Base-by-base conservation (phyloP, 2,888 invertebrate genomes). In the Tridacna crocea region DNA sequence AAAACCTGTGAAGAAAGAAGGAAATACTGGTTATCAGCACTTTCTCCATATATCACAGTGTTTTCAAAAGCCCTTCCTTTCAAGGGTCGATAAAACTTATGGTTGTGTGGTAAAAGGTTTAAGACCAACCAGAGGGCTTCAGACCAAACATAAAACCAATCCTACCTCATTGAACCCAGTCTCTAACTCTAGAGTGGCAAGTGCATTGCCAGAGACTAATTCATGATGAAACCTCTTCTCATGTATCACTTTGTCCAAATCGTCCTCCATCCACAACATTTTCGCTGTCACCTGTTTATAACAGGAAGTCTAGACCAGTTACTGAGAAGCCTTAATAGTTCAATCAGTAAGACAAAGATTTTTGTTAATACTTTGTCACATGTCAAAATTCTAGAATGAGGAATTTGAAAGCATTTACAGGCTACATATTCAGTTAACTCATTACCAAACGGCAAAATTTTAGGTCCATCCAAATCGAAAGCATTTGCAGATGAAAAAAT, bases 201-300 rank as follows among this genome's bases (percentile, higher is more conserved):
- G 93, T 73, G 95, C 92, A 96, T 97, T 96, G 0, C 98, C 97
- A 85, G 96, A 13, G 2, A 65, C 96, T 58, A 97, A 95, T 93
- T 97, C 97, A 58, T 98, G 97, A 93, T 98, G 98, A 79, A 98
- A 95, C 88, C 98, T 95, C 1, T 97, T 96, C 0, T 96, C 96
- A 91, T 97, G 97, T 0, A 98, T 96, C 0, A 97, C 97, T 92
- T 97, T 96, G 92, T 97, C 97, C 13, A 91, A 58, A 12, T 82
- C 63, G 74, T 88, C 79, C 12, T 87, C 80, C 24, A 91, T 58
- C 72, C 85, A 85, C 55, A 91, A 63, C 48, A 85, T 70, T 63
- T 87, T 81, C 24, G 79, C 83, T 15, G 87, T 63, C 13, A 89
- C 80, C 90, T 90, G 68, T 15, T 83, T 78, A 55, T 46, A 36